Evolutionary conservation across 2,888 invertebrate species (phyloP).

Genomic region (Acrocera orbiculus): DNA sequence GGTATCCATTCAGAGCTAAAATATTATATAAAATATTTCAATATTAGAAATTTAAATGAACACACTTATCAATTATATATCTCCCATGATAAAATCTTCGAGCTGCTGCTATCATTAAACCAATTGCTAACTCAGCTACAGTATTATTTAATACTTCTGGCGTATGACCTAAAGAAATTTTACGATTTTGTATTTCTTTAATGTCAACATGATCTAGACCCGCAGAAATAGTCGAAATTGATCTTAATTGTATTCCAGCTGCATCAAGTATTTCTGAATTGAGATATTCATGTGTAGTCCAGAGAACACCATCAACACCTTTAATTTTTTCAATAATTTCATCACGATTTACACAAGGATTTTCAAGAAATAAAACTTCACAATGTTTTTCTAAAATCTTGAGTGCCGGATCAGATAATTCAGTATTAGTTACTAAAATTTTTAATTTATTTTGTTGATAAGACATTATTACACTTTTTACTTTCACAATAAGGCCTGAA

Average conservation of each 20-base stretch:
- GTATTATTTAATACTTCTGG: constrained; percentile 56
- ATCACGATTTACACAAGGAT: constrained; percentile 19
- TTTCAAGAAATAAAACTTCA: constrained; percentile 20
- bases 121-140: constrained; percentile 68
- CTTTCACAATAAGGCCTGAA: no score
- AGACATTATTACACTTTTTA: constrained; percentile 13
- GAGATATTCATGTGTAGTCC: constrained; percentile 21
- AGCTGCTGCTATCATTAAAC: constrained; percentile 55
- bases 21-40: neutral
- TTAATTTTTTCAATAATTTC: constrained; percentile 23
- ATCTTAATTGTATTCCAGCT: constrained; percentile 46
- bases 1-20: constrained; percentile 44
- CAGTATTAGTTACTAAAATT: constrained; percentile 53
- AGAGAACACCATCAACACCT: constrained; percentile 25
- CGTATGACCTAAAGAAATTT: constrained; percentile 64
- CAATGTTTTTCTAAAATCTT: constrained; percentile 39
- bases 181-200: constrained; percentile 46
- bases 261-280: constrained; percentile 25
- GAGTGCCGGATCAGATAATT: constrained; percentile 46
- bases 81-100: constrained; percentile 64
- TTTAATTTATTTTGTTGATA: constrained; percentile 24
- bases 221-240: constrained; percentile 68
- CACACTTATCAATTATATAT: constrained; percentile 34
- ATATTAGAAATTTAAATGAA: constrained; percentile 16
- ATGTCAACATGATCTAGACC: constrained; percentile 73